Percentiles rank a stretch among this genome's conserved stretches.
phyloP scores from a whole-genome alignment of 2,797 vertebrate genomes.

The Oreonectes daqikongensis region DNA sequence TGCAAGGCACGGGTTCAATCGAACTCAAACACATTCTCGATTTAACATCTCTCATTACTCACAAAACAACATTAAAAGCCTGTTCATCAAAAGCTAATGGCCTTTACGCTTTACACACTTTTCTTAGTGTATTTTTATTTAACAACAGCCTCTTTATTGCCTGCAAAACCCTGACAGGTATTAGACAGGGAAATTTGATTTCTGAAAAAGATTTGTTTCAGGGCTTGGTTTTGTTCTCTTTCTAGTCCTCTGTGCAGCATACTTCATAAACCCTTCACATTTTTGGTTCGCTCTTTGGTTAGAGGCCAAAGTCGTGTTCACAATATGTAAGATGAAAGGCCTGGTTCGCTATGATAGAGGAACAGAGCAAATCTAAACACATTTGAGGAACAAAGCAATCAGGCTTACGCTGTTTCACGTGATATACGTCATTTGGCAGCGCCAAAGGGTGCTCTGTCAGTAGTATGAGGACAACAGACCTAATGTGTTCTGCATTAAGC shows the following conservation, averaged over 20 bases:
- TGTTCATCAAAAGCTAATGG: background rate
- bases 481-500: slow-evolving; percentile 23
- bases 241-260: slow-evolving; percentile 2
- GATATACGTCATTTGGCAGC: slow-evolving; percentile 1
- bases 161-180: slow-evolving; percentile 3
- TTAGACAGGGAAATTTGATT: background rate
- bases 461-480: slow-evolving; percentile 18
- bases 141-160: slow-evolving; percentile 14
- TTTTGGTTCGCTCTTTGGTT: slow-evolving; percentile 63
- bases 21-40: slow-evolving; percentile 67
- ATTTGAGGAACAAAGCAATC: background rate
- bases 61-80: slow-evolving; percentile 25
- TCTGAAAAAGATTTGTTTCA: slow-evolving; percentile 10
- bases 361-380: slow-evolving; percentile 28
- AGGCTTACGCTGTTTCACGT: slow-evolving; percentile 9
- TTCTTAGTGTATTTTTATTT: background rate
- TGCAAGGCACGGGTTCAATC: slow-evolving; percentile 85
- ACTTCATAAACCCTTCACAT: slow-evolving; percentile 37
- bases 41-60: slow-evolving; percentile 54
- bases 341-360: background rate
- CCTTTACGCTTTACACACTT: background rate
- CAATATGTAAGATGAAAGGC: slow-evolving; percentile 1
- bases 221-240: slow-evolving; percentile 26
- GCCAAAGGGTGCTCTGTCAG: slow-evolving; percentile 21
- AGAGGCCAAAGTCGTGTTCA: slow-evolving; percentile 29